Evolutionary conservation across 2,113 vertebrate genomes (phyloP), one percentile per base, ranked within the genome.

Genomic region (Eleginops maclovinus): DNA sequence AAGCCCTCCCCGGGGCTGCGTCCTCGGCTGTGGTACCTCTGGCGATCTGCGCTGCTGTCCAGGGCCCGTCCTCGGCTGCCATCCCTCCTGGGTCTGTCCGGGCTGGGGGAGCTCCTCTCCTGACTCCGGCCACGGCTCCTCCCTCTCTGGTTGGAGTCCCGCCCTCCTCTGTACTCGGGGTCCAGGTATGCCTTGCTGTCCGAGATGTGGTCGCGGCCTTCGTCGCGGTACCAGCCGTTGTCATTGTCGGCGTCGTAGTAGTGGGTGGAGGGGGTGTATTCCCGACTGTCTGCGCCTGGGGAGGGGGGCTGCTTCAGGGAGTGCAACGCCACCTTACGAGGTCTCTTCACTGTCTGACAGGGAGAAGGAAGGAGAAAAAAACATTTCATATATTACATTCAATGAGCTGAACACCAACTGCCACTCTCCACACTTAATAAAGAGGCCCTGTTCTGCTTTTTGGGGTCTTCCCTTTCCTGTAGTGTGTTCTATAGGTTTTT

Each of bases 331-430:
- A 97, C 94, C 75, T 96, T 97, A 71, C 96, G 93, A 53, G 96
- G 96, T 82, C 97, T 94, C 92, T 99, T 99, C 81, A 99, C 96
- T 11, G 95, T 96, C 97, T 99, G 85, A 70, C 4, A 47, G 64
- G 62, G 36, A 44, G 9, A 46, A 51, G 26, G 22, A 60, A 70
- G 17, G 40, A 28, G 11, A 64, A 44, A 44, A 3, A 41, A 3
- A 1, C 0, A 4, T 19, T 70, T 24, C 2, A 50, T 40, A 36
- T 8, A 36, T 36, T 9, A 8, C 0, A 16, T 11, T 24, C 9
- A 50, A 2, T 21, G 11, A n/a, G n/a, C n/a, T n/a, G n/a, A n/a
- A 31, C 44, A 49, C 9, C 43, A 7, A 17, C 12, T 1, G 0
- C 28, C 21, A 24, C 24, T 36, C 3, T 21, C 16, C 26, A 47